phyloP scores from a whole-genome alignment of 2,797 vertebrate species.

The Thunnus albacares region DNA sequence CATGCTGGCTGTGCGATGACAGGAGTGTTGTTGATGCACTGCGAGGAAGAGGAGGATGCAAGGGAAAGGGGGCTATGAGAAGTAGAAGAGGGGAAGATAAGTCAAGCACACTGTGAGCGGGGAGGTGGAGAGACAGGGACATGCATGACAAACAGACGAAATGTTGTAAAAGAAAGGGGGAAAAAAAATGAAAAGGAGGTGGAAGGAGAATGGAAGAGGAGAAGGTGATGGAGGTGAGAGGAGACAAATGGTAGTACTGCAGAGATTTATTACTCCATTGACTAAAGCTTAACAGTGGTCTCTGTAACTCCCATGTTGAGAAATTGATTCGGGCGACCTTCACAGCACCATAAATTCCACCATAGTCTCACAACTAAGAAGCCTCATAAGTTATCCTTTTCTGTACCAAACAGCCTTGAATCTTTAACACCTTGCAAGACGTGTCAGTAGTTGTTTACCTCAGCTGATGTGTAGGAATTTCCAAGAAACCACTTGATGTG shows the following conservation, averaged over 20 bases:
- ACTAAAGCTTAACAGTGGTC: conserved; percentile 57
- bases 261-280: conserved; percentile 70
- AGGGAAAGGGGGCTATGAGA: conserved; percentile 1
- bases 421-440: conserved; percentile 12
- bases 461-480: neutral
- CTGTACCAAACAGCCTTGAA: conserved; percentile 34
- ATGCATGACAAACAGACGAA: conserved; percentile 40
- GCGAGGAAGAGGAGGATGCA: conserved; percentile 23
- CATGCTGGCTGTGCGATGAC: conserved; percentile 25
- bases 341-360: conserved; percentile 63
- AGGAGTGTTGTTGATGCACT: conserved; percentile 28
- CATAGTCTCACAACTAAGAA: conserved; percentile 50
- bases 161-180: conserved; percentile 22
- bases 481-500: neutral
- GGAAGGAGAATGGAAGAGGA: conserved; percentile 13
- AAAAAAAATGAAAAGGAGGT: conserved; percentile 8
- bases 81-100: conserved; percentile 8
- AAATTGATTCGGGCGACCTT: conserved; percentile 75
- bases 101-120: conserved; percentile 12
- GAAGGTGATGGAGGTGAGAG: conserved; percentile 44
- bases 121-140: neutral
- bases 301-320: conserved; percentile 62
- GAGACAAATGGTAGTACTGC: conserved; percentile 47
- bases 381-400: conserved; percentile 53
- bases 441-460: neutral